phyloP scores from a whole-genome alignment of 2,113 vertebrate genomes.

The Dasyornis broadbenti region DNA sequence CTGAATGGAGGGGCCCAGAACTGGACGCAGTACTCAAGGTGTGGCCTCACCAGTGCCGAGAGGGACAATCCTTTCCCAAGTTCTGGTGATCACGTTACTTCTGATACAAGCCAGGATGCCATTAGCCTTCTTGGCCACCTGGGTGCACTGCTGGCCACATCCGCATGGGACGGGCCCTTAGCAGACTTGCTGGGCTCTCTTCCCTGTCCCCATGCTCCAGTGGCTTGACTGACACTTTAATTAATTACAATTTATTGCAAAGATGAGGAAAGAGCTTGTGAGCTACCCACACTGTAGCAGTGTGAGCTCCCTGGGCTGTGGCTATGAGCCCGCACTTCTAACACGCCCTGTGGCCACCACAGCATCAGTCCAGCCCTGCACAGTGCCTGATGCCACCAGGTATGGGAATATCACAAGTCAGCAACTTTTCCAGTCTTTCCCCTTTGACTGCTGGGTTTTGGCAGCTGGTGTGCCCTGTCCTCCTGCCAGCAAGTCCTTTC shows the following conservation, averaged over 20 bases:
- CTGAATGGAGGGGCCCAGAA: not conserved
- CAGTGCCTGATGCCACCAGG: not conserved
- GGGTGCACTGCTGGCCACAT: not conserved
- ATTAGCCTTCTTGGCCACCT: not conserved
- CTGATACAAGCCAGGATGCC: not conserved
- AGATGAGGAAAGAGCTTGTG: not conserved
- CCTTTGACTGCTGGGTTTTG: not conserved
- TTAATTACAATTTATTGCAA: not conserved
- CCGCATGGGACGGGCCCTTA: not conserved
- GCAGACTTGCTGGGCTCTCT: not conserved
- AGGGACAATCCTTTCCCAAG: not conserved
- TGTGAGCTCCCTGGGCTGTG: accelerated
- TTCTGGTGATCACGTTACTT: not conserved
- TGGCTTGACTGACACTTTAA: not conserved
- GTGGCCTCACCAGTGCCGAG: not conserved
- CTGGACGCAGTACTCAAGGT: not conserved
- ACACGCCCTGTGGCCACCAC: accelerated
- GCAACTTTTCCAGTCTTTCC: accelerated
- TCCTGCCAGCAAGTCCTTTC: not conserved
- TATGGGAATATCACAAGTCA: accelerated
- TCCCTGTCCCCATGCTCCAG: not conserved
- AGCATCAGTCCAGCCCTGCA: accelerated
- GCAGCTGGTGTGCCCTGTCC: no score
- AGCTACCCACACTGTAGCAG: not conserved
- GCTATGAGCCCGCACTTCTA: accelerated